Percentiles rank a stretch among this genome's conserved stretches.
Evolutionary conservation across 2,797 vertebrate species (phyloP).

Genomic region (Sphaeramia orbicularis): DNA sequence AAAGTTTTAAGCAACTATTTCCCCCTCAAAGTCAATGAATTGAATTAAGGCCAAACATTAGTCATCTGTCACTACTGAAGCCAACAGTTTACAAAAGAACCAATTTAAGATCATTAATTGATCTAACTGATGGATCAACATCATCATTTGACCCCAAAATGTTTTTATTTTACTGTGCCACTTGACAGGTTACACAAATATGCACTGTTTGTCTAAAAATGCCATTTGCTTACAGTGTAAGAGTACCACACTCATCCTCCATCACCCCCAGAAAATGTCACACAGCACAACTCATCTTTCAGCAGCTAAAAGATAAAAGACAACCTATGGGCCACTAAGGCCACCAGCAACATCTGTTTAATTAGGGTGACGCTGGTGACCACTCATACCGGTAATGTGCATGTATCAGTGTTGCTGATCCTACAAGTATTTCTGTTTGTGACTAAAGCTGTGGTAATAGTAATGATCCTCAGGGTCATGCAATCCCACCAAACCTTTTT

Average conservation of each 20-base stretch:
- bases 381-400: not conserved
- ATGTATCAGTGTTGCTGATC: conserved; percentile 1
- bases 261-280: not conserved
- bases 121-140: too few relatives aligned
- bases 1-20: too few relatives aligned
- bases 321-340: conserved; percentile 1
- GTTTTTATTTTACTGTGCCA: not conserved
- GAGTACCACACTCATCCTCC: conserved; percentile 5
- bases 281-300: conserved; percentile 16
- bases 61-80: too few relatives aligned
- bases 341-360: conserved; percentile 32
- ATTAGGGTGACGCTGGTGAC: conserved; percentile 13
- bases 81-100: too few relatives aligned
- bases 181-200: not conserved
- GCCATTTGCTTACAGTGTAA: not conserved
- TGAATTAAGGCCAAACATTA: too few relatives aligned
- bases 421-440: not conserved
- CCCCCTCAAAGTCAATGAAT: too few relatives aligned
- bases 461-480: not conserved
- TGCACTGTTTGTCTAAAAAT: not conserved
- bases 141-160: not conserved
- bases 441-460: not conserved
- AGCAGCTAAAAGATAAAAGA: conserved; percentile 11
- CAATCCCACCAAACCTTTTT: conserved; percentile 12
- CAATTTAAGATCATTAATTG: too few relatives aligned